A percentile compares a stretch with the other conserved stretches of the same genome.
phyloP scores from a whole-genome alignment of 1,140 invertebrate species.

The Augochlora pura region DNA sequence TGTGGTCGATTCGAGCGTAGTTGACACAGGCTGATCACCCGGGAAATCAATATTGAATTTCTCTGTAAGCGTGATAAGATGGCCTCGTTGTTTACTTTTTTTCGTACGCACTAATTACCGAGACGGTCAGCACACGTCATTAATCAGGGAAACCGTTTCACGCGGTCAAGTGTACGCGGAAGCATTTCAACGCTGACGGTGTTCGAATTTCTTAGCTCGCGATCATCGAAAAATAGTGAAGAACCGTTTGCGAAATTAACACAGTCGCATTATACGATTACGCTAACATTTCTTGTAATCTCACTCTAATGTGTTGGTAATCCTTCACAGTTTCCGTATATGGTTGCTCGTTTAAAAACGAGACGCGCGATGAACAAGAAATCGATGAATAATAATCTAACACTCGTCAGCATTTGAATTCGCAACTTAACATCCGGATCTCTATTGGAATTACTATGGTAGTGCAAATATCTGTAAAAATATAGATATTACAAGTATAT shows the following conservation, averaged over 20 bases:
- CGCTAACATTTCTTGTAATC: background rate
- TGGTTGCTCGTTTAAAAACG: background rate
- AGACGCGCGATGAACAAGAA: background rate
- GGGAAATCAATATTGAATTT: background rate
- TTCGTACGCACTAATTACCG: conserved; percentile 3
- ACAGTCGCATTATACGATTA: background rate
- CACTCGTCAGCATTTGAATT: too few relatives aligned
- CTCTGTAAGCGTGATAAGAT: background rate
- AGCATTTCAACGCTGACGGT: too few relatives aligned
- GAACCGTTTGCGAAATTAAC: background rate
- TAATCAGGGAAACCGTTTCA: background rate
- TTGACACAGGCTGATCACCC: background rate
- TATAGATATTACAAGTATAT: too few relatives aligned
- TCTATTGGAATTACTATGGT: too few relatives aligned
- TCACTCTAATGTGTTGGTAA: background rate
- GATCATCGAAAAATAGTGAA: too few relatives aligned
- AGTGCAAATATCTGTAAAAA: too few relatives aligned
- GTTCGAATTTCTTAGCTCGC: too few relatives aligned
- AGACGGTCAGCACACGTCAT: background rate
- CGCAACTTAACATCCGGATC: too few relatives aligned
- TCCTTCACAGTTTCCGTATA: background rate
- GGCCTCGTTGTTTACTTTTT: background rate
- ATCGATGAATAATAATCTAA: conserved; percentile 1
- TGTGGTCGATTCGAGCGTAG: background rate
- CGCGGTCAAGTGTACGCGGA: background rate